Evolutionary conservation across 2,797 vertebrate species (phyloP).

Genomic region (Squalus acanthias): DNA sequence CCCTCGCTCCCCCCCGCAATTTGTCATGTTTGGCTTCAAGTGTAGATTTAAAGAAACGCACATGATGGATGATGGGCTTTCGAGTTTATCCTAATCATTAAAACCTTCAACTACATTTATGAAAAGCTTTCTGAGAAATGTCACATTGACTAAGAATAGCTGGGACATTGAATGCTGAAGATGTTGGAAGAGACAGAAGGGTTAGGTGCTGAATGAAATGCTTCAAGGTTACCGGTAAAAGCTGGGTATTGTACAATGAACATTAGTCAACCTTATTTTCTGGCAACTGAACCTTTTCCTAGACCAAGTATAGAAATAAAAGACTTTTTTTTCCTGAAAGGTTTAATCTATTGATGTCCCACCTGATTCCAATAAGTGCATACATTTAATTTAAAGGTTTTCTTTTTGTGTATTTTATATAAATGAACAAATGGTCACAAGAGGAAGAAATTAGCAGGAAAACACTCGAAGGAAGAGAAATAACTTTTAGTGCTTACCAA

Average conservation of each 20-base stretch:
- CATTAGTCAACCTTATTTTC: not conserved
- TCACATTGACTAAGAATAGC: not conserved
- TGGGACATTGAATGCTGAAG: not conserved
- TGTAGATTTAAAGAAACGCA: not conserved
- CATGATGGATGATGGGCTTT: not conserved
- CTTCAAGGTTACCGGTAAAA: slow-evolving; percentile 12
- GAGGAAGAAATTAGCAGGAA: not conserved
- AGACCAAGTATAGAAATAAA: not conserved
- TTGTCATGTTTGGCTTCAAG: not conserved
- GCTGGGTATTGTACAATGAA: not conserved
- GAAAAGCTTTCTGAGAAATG: not conserved
- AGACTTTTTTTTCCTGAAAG: not conserved
- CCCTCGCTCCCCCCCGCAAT: not conserved
- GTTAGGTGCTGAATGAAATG: not conserved
- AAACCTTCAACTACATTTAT: not conserved
- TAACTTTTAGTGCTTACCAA: not conserved
- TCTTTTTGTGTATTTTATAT: not conserved
- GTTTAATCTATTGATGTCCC: not conserved
- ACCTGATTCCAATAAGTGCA: not conserved
- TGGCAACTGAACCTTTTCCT: not conserved
- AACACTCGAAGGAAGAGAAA: not conserved
- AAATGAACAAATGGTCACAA: not conserved
- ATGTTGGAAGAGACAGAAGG: not conserved
- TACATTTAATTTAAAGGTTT: slow-evolving; percentile 6
- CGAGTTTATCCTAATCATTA: not conserved